Evolutionary conservation across 1,140 invertebrate genomes (phyloP).

Genomic region (Venustaconcha ellipsiformis): DNA sequence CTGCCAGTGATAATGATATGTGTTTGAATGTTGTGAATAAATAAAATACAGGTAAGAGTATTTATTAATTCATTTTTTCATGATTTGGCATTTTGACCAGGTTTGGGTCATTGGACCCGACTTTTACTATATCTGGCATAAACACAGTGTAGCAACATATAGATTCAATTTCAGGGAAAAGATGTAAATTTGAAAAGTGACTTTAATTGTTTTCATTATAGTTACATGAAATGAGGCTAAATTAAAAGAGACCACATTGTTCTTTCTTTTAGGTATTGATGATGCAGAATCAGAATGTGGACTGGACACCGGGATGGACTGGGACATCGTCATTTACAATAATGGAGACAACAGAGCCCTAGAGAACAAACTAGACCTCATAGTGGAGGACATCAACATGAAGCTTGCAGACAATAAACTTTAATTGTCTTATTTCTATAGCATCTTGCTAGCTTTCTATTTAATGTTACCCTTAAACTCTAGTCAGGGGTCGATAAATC

Average conservation of each 20-base stretch:
- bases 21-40: too few relatives aligned
- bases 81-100: not conserved
- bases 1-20: too few relatives aligned
- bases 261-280: slow-evolving; percentile 70
- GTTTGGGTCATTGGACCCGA: not conserved
- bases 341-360: slow-evolving; percentile 46
- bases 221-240: too few relatives aligned
- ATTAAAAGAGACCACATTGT: not conserved
- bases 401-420: not conserved
- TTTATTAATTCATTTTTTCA: not conserved
- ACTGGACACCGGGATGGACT: slow-evolving; percentile 69
- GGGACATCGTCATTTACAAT: slow-evolving; percentile 72
- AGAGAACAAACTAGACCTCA: slow-evolving; percentile 9
- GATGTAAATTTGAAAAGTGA: not conserved
- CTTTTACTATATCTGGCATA: too few relatives aligned
- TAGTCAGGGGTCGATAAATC: too few relatives aligned
- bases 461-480: too few relatives aligned
- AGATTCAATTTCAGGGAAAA: not conserved
- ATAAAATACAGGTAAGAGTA: too few relatives aligned
- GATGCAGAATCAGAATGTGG: slow-evolving; percentile 76
- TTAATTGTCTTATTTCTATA: too few relatives aligned
- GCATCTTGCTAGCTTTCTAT: too few relatives aligned
- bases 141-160: not conserved
- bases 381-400: slow-evolving; percentile 4
- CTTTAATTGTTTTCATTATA: not conserved